These are phyloP conservation scores for Mycetomoellerius zeteki DNA, from an alignment of 1,140 invertebrate species.

Conservation along the genomic window DNA sequence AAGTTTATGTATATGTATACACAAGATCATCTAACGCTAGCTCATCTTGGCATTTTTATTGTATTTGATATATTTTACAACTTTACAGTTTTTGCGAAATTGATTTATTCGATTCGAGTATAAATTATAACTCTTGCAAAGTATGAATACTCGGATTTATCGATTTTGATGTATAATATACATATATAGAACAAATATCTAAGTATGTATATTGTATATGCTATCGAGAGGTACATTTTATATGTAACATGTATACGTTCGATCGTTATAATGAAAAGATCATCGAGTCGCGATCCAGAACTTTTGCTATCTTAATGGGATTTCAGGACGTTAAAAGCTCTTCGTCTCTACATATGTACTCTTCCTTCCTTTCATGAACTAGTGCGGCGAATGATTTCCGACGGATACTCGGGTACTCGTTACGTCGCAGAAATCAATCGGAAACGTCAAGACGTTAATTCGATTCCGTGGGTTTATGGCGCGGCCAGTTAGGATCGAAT, in stretches of 20 bases:
- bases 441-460: slow-evolving; percentile 62
- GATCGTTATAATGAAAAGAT: slow-evolving; percentile 40
- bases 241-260: neutral
- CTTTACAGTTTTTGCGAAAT: too few species aligned
- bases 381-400: slow-evolving; percentile 54
- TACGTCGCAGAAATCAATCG: slow-evolving; percentile 61
- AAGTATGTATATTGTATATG: too few species aligned
- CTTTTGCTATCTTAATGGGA: slow-evolving; percentile 64
- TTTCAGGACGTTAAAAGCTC: slow-evolving; percentile 60
- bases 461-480: slow-evolving; percentile 48
- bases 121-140: too few species aligned
- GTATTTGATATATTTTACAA: too few species aligned
- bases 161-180: too few species aligned
- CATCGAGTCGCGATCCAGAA: slow-evolving; percentile 33
- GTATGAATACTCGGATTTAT: too few species aligned
- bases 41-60: too few species aligned
- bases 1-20: too few species aligned
- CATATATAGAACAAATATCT: too few species aligned
- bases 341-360: slow-evolving; percentile 7
- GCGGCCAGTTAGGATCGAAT: slow-evolving; percentile 21
- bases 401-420: slow-evolving; percentile 35
- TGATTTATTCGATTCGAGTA: too few species aligned
- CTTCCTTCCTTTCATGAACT: slow-evolving; percentile 48
- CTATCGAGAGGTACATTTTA: neutral
- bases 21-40: too few species aligned